Conservation (phyloP, 2,888 invertebrate genomes). For the Hirtodrosophila duncani region DNA sequence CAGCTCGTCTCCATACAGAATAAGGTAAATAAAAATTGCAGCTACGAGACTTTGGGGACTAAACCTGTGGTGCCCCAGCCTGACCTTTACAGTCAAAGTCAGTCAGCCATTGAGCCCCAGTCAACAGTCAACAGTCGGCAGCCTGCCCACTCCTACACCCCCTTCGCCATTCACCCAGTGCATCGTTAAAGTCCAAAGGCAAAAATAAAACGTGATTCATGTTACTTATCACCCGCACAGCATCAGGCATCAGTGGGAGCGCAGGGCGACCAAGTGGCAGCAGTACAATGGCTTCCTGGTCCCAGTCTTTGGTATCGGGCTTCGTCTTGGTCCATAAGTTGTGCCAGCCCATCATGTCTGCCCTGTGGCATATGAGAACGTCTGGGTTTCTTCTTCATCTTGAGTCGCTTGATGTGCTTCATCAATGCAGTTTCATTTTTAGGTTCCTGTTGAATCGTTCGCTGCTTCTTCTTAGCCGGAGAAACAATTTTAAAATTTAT, state of each 20-base stretch:
- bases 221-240: conserved; percentile 73
- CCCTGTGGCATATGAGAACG: conserved; percentile 67
- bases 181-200: conserved; percentile 71
- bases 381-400: conserved; percentile 16
- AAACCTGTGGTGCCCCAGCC: conserved; percentile 28
- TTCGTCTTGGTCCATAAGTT: conserved; percentile 34
- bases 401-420: conserved; percentile 48
- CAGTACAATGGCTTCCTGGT: conserved; percentile 45
- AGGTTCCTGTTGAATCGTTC: conserved; percentile 40
- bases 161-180: conserved; percentile 18
- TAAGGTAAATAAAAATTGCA: conserved; percentile 69
- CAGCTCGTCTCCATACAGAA: conserved; percentile 52
- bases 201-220: conserved; percentile 73
- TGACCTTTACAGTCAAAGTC: conserved; percentile 62
- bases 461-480: no score
- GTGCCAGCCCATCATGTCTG: conserved; percentile 48
- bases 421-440: conserved; percentile 48
- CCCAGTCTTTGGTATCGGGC: conserved; percentile 16
- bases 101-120: conserved; percentile 62
- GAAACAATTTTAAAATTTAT: conserved; percentile 66
- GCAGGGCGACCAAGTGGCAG: conserved; percentile 16
- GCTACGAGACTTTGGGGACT: conserved; percentile 31
- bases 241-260: conserved; percentile 41
- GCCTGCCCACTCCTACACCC: conserved; percentile 5
- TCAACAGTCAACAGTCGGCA: conserved; percentile 26